Percentiles rank a stretch among this genome's conserved stretches.
Conservation (phyloP, 2,888 invertebrate genomes). For the Arge pagana region DNA sequence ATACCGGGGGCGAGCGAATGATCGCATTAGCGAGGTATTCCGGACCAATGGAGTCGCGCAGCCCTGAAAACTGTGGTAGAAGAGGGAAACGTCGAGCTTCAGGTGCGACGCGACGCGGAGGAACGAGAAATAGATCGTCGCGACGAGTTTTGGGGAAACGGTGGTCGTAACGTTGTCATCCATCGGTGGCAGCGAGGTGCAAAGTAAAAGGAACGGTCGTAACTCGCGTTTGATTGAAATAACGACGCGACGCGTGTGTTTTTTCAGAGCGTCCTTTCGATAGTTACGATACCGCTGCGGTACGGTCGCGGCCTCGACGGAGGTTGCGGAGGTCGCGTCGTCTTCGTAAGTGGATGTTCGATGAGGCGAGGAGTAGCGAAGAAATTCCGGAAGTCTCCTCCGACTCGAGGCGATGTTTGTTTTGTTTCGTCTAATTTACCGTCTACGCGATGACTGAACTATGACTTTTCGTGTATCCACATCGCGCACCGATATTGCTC, state of each 20-base stretch:
- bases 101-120: too few relatives aligned
- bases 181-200: slow-evolving; percentile 1
- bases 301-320: background rate
- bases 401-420: slow-evolving; percentile 21
- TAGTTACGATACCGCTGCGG: slow-evolving; percentile 6
- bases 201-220: slow-evolving; percentile 16
- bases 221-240: slow-evolving; percentile 28
- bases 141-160: too few relatives aligned
- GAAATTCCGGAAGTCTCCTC: slow-evolving; percentile 22
- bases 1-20: too few relatives aligned
- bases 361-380: background rate
- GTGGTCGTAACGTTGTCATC: slow-evolving; percentile 21
- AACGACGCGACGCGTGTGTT: slow-evolving; percentile 3
- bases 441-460: slow-evolving; percentile 18
- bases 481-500: slow-evolving; percentile 5
- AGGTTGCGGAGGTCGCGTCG: background rate
- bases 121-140: too few relatives aligned
- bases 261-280: background rate
- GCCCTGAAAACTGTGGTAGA: too few relatives aligned
- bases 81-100: too few relatives aligned
- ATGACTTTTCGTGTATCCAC: slow-evolving; percentile 16
- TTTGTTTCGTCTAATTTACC: slow-evolving; percentile 24
- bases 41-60: too few relatives aligned
- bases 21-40: too few relatives aligned
- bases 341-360: background rate